Conservation (phyloP, 2,113 vertebrate species). For the Colossoma macropomum region DNA sequence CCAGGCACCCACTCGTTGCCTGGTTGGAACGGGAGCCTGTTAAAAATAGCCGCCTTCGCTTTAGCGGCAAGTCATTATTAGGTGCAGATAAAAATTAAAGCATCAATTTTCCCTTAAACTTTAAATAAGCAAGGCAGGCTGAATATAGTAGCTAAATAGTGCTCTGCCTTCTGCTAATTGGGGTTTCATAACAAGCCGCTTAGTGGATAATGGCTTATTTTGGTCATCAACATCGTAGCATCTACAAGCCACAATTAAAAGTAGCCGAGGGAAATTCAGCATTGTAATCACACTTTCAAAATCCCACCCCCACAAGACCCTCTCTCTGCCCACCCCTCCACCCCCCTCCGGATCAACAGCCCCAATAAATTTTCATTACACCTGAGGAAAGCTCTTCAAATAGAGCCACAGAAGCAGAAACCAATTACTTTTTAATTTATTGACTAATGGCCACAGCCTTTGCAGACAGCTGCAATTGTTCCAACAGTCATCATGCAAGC, state of each 20-base stretch:
- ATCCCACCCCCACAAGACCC: constrained; percentile 18
- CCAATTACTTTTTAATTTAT: constrained; percentile 87
- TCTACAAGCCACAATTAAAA: constrained; percentile 58
- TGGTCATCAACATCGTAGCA: constrained; percentile 56
- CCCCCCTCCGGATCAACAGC: constrained; percentile 74
- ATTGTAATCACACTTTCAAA: constrained; percentile 72
- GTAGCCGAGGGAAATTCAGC: constrained; percentile 64
- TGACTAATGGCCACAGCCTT: constrained; percentile 83
- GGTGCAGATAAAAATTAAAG: constrained; percentile 45
- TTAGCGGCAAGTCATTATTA: constrained; percentile 34
- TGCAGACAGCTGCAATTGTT: constrained; percentile 81
- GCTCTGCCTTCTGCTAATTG: constrained; percentile 45
- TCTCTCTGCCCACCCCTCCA: constrained; percentile 55
- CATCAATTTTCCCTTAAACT: constrained; percentile 46
- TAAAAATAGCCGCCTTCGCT: constrained; percentile 40
- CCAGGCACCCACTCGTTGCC: constrained; percentile 35
- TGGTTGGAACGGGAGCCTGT: constrained; percentile 22
- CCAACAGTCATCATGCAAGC: constrained; percentile 75
- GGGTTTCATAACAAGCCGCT: constrained; percentile 39
- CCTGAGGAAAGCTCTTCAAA: constrained; percentile 81
- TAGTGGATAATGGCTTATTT: constrained; percentile 49
- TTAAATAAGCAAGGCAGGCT: constrained; percentile 43
- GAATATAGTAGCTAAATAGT: constrained; percentile 40
- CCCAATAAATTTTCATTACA: constrained; percentile 82
- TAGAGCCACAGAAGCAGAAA: constrained; percentile 84